Conservation (phyloP, 2,888 invertebrate species). For the Lepidochrysops patricia region DNA sequence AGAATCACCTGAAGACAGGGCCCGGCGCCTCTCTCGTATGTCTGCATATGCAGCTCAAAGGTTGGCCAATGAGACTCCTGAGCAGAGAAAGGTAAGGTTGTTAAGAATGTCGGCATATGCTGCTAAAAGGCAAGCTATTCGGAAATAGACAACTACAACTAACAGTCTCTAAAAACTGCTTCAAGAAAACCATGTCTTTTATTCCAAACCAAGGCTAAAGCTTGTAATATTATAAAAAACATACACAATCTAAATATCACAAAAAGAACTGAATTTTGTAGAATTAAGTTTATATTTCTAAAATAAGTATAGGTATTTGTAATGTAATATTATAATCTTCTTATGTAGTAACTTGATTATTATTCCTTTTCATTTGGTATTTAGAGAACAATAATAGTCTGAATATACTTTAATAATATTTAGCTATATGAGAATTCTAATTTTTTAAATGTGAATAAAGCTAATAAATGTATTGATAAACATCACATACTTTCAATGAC, state of each 20-base stretch:
- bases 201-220: slow-evolving; percentile 35
- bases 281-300: background rate
- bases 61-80: slow-evolving; percentile 56
- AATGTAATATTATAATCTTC: background rate
- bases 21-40: slow-evolving; percentile 55
- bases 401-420: background rate
- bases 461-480: slow-evolving; percentile 10
- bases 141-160: slow-evolving; percentile 32
- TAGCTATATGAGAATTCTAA: slow-evolving; percentile 18
- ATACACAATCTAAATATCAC: background rate
- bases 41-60: slow-evolving; percentile 61
- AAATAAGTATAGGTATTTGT: background rate
- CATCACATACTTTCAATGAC: background rate
- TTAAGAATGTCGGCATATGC: slow-evolving; percentile 66
- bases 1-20: slow-evolving; percentile 55
- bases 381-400: background rate
- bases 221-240: background rate
- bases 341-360: background rate
- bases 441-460: slow-evolving; percentile 19
- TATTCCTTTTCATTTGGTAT: slow-evolving; percentile 9
- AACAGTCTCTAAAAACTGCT: background rate
- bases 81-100: slow-evolving; percentile 48
- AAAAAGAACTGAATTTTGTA: background rate
- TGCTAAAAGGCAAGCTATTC: slow-evolving; percentile 55
- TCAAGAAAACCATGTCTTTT: slow-evolving; percentile 3